Conservation (phyloP, 2,888 invertebrate species). For the Clostera curtula region DNA sequence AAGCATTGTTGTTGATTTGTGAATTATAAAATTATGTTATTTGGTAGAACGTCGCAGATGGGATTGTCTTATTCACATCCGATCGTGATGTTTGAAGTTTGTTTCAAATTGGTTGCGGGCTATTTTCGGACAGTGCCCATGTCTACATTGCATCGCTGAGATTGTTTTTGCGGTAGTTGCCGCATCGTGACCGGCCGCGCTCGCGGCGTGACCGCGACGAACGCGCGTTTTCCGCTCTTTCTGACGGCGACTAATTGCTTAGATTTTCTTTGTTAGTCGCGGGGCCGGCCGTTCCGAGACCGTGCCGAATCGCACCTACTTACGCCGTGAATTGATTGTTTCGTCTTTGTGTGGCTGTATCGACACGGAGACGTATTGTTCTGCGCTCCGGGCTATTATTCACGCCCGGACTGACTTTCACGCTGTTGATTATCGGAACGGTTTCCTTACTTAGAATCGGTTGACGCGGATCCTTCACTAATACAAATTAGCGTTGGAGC, state of each 20-base stretch:
- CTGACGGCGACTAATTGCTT: conserved; percentile 75
- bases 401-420: conserved; percentile 65
- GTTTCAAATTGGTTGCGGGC: too few species aligned
- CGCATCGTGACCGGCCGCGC: conserved; percentile 40
- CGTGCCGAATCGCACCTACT: conserved; percentile 72
- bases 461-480: conserved; percentile 15
- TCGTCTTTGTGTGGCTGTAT: conserved; percentile 70
- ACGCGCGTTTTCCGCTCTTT: conserved; percentile 74
- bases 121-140: too few species aligned
- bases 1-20: too few species aligned
- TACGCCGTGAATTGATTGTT: conserved; percentile 73
- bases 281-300: conserved; percentile 62
- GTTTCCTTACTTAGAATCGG: conserved; percentile 52
- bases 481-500: conserved; percentile 13
- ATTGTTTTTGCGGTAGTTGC: conserved; percentile 34
- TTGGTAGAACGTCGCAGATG: too few species aligned
- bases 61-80: too few species aligned
- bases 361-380: conserved; percentile 71
- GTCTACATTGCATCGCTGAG: conserved; percentile 15
- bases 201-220: conserved; percentile 69
- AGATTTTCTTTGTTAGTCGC: conserved; percentile 74
- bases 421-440: conserved; percentile 61
- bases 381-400: conserved; percentile 59
- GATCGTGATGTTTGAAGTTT: too few species aligned
- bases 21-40: too few species aligned